Evolutionary conservation across 2,888 invertebrate genomes (phyloP).

Genomic region (Leptopilina myrica): DNA sequence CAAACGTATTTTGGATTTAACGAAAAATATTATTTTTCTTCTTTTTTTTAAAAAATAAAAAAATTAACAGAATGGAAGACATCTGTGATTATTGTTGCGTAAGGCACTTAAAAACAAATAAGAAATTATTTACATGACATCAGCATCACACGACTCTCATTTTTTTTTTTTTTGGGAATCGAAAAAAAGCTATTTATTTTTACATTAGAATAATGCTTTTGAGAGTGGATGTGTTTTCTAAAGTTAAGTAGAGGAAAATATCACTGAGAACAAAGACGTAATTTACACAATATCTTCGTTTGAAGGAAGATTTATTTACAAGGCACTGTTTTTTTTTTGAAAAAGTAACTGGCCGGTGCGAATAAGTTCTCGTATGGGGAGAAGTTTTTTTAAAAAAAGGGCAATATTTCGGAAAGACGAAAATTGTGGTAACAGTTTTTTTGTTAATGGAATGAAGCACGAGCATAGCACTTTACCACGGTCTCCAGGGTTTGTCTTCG

Average conservation of each 20-base stretch:
- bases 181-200: conserved; percentile 44
- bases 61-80: conserved; percentile 73
- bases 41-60: too few species aligned
- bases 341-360: conserved; percentile 66
- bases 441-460: not conserved
- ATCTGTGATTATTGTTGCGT: conserved; percentile 76
- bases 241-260: conserved; percentile 53
- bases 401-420: conserved; percentile 6
- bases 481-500: conserved; percentile 89
- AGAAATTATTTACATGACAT: conserved; percentile 60
- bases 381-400: too few species aligned
- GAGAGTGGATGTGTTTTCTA: conserved; percentile 12
- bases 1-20: conserved; percentile 60
- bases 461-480: conserved; percentile 82
- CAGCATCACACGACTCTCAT: conserved; percentile 56
- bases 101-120: conserved; percentile 74
- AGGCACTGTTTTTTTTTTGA: conserved; percentile 68
- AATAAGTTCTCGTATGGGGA: too few species aligned
- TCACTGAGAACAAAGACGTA: conserved; percentile 48
- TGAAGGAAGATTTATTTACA: conserved; percentile 62
- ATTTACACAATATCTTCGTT: conserved; percentile 19
- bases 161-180: conserved; percentile 57
- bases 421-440: conserved; percentile 11
- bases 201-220: conserved; percentile 30
- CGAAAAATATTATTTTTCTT: conserved; percentile 58